Evolutionary conservation across 2,797 vertebrate genomes (phyloP).

Genomic region (Calcarius lapponicus): DNA sequence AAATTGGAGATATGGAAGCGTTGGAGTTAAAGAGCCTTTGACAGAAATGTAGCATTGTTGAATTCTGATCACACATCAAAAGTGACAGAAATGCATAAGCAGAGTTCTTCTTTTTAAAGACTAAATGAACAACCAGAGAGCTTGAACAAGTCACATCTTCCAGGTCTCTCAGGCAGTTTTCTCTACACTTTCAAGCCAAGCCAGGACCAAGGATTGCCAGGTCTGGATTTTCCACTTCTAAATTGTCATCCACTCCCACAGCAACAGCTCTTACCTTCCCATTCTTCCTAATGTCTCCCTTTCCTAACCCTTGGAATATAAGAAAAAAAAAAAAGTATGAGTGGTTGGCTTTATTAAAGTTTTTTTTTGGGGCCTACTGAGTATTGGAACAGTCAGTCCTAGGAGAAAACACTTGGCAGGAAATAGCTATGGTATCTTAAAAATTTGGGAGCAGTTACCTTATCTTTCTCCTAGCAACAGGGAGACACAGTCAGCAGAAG

Average conservation of each 20-base stretch:
- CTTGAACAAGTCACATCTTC: neutral
- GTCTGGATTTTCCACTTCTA: neutral
- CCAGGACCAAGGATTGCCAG: neutral
- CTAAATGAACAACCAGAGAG: neutral
- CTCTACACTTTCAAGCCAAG: neutral
- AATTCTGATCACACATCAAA: conserved; percentile 33
- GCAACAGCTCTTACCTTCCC: accelerated
- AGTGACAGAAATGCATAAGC: conserved; percentile 29
- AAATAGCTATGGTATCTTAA: neutral
- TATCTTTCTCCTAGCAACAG: neutral
- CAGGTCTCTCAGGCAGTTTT: neutral
- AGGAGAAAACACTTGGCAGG: neutral
- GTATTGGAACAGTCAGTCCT: neutral
- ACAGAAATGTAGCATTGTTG: conserved; percentile 32
- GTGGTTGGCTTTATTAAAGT: neutral
- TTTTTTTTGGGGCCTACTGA: neutral
- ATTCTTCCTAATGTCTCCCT: neutral
- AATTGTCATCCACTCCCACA: neutral
- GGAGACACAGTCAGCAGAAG: neutral
- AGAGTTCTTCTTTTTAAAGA: neutral
- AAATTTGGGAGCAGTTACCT: neutral
- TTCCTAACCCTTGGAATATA: neutral
- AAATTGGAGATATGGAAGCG: conserved; percentile 1
- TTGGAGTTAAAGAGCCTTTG: conserved; percentile 11
- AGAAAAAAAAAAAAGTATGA: neutral